These are phyloP conservation scores for Scolanthus callimorphus DNA, from an alignment of 92 coral and sea anemone genomes.

Conservation along the genomic window DNA sequence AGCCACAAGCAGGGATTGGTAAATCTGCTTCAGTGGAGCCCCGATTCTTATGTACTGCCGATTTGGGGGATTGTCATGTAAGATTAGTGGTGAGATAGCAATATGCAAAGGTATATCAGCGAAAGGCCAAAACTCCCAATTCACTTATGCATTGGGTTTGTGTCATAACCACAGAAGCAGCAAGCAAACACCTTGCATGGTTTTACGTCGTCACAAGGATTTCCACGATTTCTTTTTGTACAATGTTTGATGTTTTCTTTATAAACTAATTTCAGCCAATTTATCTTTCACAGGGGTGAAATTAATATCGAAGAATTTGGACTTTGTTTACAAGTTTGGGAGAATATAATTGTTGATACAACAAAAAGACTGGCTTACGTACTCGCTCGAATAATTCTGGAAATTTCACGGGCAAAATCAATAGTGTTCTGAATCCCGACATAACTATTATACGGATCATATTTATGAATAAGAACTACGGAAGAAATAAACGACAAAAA, in stretches of 20 bases:
- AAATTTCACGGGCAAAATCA: too few relatives aligned
- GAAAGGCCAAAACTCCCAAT: not conserved
- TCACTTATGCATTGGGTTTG: not conserved
- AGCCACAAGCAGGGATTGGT: not conserved
- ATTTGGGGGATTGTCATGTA: not conserved
- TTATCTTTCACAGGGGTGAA: not conserved
- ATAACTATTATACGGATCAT: too few relatives aligned
- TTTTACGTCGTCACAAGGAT: not conserved
- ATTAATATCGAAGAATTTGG: too few relatives aligned
- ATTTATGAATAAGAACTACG: too few relatives aligned
- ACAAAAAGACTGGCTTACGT: too few relatives aligned
- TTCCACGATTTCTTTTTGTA: not conserved
- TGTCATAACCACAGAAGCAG: constrained; percentile 5
- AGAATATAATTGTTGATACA: too few relatives aligned
- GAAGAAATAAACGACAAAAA: too few relatives aligned
- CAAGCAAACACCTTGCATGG: not conserved
- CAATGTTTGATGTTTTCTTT: not conserved
- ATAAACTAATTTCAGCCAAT: not conserved
- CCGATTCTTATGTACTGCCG: not conserved
- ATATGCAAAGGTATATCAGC: not conserved
- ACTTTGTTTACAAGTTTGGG: too few relatives aligned
- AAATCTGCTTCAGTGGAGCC: not conserved
- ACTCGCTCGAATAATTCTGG: too few relatives aligned
- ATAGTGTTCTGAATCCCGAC: too few relatives aligned
- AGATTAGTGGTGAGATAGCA: not conserved